Base-by-base conservation (phyloP, 2,797 vertebrate genomes). In the Darevskia nairensis region DNA sequence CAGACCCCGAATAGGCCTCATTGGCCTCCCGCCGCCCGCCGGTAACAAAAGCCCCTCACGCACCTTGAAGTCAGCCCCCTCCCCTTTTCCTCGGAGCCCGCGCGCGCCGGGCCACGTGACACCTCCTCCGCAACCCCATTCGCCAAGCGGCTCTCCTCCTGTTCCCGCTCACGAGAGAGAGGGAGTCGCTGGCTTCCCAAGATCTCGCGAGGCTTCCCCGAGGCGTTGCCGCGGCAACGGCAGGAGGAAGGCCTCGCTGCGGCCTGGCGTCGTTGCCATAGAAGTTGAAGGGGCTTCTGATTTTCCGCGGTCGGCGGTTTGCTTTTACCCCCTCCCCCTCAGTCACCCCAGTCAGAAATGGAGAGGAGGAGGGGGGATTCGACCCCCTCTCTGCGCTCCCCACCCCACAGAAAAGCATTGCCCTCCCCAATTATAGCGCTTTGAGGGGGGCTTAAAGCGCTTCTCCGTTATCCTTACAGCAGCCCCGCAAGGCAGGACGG, bases 1-100 rank as follows among this genome's bases (percentile, higher is more conserved):
- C 17, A 7, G 72, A 25, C 3, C 3, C 23, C 8, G 23, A 29
- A 35, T n/a, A 39, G 27, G 66, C 44, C 44, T 17, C 46, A 7
- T 0, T 1, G 2, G 1, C 7, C 1, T 0, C 27, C 32, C 1
- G 0, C 6, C 23, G 0, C 21, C 41, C 0, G 1, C 21, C 17
- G 0, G 13, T 55, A 55, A 55, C 5, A 10, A 23, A 15, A 8
- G 29, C 88, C 61, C 68, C 76, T 8, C 25, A 2, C 27, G 2
- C 46, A 29, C 80, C 55, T 64, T 44, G 0, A 4, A 1, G 27
- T 1, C 29, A 15, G 8, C 44, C 13, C 13, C 15, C 8, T 6
- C 19, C 23, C 46, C 8, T 10, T 13, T 3, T 2, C 13, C 23
- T 50, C 25, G 66, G 13, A 35, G 6, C 11, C n/a, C 44, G 27